phyloP scores from a whole-genome alignment of 2,113 vertebrate species.

The Corapipo altera region DNA sequence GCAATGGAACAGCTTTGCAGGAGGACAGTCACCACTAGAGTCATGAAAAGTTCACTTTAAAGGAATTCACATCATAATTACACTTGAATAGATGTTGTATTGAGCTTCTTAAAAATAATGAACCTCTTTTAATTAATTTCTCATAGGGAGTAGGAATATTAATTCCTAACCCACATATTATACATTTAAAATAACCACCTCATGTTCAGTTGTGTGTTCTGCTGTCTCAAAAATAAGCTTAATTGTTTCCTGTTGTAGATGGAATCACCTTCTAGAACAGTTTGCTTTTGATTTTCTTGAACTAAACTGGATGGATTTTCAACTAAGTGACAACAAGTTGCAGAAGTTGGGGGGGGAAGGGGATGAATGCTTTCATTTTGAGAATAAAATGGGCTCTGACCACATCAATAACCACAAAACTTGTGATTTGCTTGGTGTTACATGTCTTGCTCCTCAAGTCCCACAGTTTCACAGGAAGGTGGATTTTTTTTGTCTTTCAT shows the following conservation, averaged over 20 bases:
- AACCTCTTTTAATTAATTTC: slow-evolving; percentile 6
- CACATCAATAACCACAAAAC: not conserved
- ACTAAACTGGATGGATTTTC: not conserved
- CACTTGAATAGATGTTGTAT: not conserved
- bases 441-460: not conserved
- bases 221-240: not conserved
- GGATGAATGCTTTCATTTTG: not conserved
- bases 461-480: not conserved
- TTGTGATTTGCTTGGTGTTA: not conserved
- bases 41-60: not conserved
- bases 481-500: not conserved
- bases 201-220: not conserved
- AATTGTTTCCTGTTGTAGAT: not conserved
- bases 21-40: not conserved
- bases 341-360: not conserved
- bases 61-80: not conserved
- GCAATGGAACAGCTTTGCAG: not conserved
- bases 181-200: not conserved
- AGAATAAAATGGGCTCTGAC: not conserved
- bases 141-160: not conserved
- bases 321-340: not conserved
- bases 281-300: not conserved
- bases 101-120: slow-evolving; percentile 8
- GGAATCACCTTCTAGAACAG: not conserved
- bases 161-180: not conserved